Base-by-base conservation (phyloP, 1,140 invertebrate species). In the Papilio polytes region DNA sequence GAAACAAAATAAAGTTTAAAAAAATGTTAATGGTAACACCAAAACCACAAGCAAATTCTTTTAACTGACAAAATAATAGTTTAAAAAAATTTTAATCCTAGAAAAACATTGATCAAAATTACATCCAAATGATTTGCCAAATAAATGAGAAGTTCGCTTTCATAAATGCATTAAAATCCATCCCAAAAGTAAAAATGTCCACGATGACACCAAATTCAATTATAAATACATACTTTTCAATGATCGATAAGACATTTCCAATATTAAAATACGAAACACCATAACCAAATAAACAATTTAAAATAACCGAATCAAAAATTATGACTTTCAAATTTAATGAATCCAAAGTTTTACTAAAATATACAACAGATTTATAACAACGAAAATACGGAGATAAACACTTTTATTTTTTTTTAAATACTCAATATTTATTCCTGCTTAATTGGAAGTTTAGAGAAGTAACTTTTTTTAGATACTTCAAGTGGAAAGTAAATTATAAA, bases 211-310 rank as follows among this genome's bases (percentile, higher is more conserved):
- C 74, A 22, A 48, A 46, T 76, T 46, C 4, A 74, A 82, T 56
- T 51, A 70, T 59, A 77, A 46, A 56, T 84, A 53, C 7, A 80
- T 80, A 83, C 76, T 85, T 78, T 88, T 88, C 92, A 93, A 92
- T 91, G 92, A 92, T 88, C 81, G 74, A 88, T 80, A 81, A 79
- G 74, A 83, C 36, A 84, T 82, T 41, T 76, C 82, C 20, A 83
- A 59, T 80, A 56, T 26, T 56, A n/a, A 63, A 80, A 51, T 73
- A 56, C 31, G 73, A 56, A 79, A 72, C 53, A 74, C 44, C 10
- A 22, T 63, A 63, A 63, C 22, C 22, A 26, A 13, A 26, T 22
- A 63, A 63, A 63, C 22, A 31, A 26, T 63, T 63, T 63, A 36
- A 36, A 36, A 36, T 36, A 36, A 36, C 31, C 31, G 4, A 36